Evolutionary conservation across 2,113 vertebrate species (phyloP).

Genomic region (Cheirogaleus medius): DNA sequence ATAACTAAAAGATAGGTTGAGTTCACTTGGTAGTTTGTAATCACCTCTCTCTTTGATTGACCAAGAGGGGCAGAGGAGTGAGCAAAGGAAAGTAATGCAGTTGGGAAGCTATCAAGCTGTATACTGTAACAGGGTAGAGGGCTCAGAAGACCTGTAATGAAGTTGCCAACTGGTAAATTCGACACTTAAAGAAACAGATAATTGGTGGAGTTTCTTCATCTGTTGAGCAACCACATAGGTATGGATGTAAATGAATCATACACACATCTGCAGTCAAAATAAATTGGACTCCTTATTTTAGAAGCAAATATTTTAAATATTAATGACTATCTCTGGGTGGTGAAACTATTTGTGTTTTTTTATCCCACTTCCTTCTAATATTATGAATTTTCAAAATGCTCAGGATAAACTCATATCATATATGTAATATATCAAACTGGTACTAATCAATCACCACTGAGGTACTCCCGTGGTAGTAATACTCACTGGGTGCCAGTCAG

Average conservation of each 20-base stretch:
- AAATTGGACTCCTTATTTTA: neutral
- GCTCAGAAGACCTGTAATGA: conserved; percentile 27
- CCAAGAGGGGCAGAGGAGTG: neutral
- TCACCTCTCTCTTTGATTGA: neutral
- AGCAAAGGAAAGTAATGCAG: conserved; percentile 31
- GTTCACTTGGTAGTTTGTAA: neutral
- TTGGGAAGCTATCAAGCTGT: conserved; percentile 18
- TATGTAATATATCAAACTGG: neutral
- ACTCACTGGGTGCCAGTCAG: too few relatives aligned
- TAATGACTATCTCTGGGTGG: neutral
- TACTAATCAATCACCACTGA: too few relatives aligned
- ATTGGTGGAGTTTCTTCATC: conserved; percentile 70
- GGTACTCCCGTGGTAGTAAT: too few relatives aligned
- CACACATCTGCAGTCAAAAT: conserved; percentile 43
- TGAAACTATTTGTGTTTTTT: neutral
- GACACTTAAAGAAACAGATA: conserved; percentile 1
- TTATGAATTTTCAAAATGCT: neutral
- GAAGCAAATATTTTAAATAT: neutral
- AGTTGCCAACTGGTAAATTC: conserved; percentile 52
- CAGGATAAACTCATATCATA: neutral
- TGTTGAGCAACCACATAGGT: conserved; percentile 31
- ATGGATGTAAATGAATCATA: conserved; percentile 22
- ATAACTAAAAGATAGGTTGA: neutral
- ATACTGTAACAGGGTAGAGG: neutral
- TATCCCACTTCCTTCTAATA: neutral